Evolutionary conservation across 2,113 vertebrate species (phyloP), one percentile per base, ranked within the genome.

Genomic region (Leptocoma aspasia): DNA sequence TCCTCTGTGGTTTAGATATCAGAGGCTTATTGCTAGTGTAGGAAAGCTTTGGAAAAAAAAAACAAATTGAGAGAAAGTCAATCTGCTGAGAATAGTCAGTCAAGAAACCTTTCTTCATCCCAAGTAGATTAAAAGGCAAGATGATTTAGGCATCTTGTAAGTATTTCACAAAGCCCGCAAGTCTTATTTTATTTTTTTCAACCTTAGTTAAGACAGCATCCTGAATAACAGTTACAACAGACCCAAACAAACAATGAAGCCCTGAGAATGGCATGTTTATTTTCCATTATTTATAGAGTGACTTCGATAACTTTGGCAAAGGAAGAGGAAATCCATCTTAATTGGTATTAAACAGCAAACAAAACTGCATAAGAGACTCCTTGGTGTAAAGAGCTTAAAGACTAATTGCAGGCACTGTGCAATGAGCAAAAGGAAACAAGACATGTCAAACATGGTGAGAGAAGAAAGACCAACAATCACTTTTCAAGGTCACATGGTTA

Each of bases 1-100:
- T 94, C 90, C 86, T 90, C 77, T 90, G 93, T 71, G 94, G 69
- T 72, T 95, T 86, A 86, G 54, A 33, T 95, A 95, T 60, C 79
- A 86, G 52, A 92, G 44, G 41, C 23, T 90, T 90, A 89, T 57
- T 95, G 64, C 41, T 68, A 52, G 16, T 20, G 23, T 35, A 93
- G 13, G 16, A 89, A 92, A 89, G 82, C 37, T 78, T 63, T 42
- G 41, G 1, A 19, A 65, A 81, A 81, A 89, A 33, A 71, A 31
- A 14, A 10, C 20, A 66, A 68, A 65, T 20, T 2, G 6, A 82
- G 19, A n/a, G 26, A 86, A 95, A 89, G 45, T 71, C 64, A 92
- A 33, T 93, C 82, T 81, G 24, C 42, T 88, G 82, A 76, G 70
- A 85, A 88, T 15, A 88, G 54, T 82, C 61, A 85, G 27, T 95